Evolutionary conservation across 2,888 invertebrate genomes (phyloP), one percentile per base, ranked within the genome.

Genomic region (Athalia cordata): DNA sequence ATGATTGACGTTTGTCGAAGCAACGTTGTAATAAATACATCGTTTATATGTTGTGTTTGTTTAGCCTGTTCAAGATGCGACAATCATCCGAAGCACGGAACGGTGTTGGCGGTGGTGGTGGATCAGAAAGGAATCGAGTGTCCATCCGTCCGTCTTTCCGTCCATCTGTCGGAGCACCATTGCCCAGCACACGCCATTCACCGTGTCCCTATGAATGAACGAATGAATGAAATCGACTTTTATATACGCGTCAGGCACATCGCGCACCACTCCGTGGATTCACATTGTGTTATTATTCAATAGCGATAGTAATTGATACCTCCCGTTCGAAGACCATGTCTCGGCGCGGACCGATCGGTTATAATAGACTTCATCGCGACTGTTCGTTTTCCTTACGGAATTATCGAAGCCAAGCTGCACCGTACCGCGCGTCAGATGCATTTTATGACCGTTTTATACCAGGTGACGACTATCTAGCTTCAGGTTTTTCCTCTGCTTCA

Each of bases 191-290:
- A 82, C 85, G 84, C 87, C 88, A 88, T 88, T 88, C 88, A 88
- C 86, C 80, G 83, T 84, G 82, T 83, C 84, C 83, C 86, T 86
- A 87, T 89, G 89, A 89, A 89, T 89, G 89, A 89, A 88, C 84
- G 74, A 68, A 83, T 83, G 83, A 84, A 86, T 84, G 83, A 83
- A 84, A 83, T 84, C 82, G 85, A 86, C 84, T 86, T 85, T 29
- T 29, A 29, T 83, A 85, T 85, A 85, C 82, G 80, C 81, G 82
- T 81, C 81, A 72, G 81, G 80, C 79, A 80, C 79, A 80, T 65
- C 76, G 76, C 78, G 80, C 78, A 81, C 80, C 81, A 81, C 77
- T 81, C 81, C 80, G 79, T 80, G 82, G 79, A 79, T 78, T 80
- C 83, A 77, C 85, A 84, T 86, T 86, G 86, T 86, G 79, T 86